Conservation (phyloP, 2,113 vertebrate genomes). For the Tiliqua scincoides region DNA sequence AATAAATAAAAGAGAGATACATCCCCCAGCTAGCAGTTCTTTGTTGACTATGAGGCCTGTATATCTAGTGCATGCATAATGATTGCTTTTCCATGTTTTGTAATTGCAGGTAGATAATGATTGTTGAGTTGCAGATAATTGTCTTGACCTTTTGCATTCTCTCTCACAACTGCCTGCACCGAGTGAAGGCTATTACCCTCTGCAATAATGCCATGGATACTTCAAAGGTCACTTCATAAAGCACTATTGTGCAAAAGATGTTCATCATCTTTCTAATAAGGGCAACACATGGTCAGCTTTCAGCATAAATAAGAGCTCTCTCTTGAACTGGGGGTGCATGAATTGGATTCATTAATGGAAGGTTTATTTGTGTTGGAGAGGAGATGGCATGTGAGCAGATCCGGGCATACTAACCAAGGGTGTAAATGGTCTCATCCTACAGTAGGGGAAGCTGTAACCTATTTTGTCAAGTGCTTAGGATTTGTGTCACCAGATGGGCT, state of each 20-base stretch:
- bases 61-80: not conserved
- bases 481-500: too few relatives aligned
- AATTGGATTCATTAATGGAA: not conserved
- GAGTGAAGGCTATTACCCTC: constrained; percentile 15
- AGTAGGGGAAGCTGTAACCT: too few relatives aligned
- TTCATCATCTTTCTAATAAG: not conserved
- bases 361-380: not conserved
- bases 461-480: too few relatives aligned
- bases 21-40: not conserved
- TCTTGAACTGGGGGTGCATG: constrained; percentile 3
- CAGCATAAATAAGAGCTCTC: not conserved
- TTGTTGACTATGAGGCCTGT: not conserved
- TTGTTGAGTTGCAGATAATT: constrained; percentile 7
- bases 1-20: too few relatives aligned
- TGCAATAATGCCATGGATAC: not conserved
- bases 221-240: constrained; percentile 24
- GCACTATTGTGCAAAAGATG: not conserved
- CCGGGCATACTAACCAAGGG: too few relatives aligned
- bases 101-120: constrained; percentile 19
- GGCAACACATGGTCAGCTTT: constrained; percentile 3
- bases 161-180: not conserved
- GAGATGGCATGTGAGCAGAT: too few relatives aligned
- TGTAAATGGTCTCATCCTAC: too few relatives aligned
- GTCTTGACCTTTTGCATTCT: not conserved
- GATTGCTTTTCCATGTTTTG: not conserved